phyloP scores from a whole-genome alignment of 2,797 vertebrate species.

The Synaphobranchus kaupii region DNA sequence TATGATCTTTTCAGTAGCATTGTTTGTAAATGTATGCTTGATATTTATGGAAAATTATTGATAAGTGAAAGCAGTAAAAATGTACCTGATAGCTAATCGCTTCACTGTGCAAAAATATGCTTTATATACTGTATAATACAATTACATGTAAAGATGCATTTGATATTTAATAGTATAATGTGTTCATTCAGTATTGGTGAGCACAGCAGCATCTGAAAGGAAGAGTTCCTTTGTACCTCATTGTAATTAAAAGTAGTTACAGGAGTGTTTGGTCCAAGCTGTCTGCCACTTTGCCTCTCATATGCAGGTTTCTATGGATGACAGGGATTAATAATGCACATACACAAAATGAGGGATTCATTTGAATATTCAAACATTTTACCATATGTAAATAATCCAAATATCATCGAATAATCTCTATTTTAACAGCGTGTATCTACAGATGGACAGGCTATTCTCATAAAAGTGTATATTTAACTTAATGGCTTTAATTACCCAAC shows the following conservation, averaged over 20 bases:
- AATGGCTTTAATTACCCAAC: neutral
- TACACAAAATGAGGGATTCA: constrained; percentile 43
- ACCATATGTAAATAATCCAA: neutral
- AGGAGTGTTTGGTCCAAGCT: constrained; percentile 75
- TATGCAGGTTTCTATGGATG: constrained; percentile 71
- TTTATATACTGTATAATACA: neutral
- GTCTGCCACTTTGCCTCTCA: constrained; percentile 74
- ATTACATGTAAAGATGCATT: neutral
- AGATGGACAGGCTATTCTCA: neutral
- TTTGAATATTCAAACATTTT: constrained; percentile 20
- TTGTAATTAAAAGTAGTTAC: constrained; percentile 78
- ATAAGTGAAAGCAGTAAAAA: no score
- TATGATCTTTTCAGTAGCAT: neutral
- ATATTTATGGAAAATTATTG: neutral
- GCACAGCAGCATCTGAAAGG: constrained; percentile 61
- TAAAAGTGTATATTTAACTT: neutral
- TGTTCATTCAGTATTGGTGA: constrained; percentile 45
- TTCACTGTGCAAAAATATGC: neutral
- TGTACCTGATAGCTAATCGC: no score
- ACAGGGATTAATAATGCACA: constrained; percentile 67
- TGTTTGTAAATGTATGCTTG: neutral
- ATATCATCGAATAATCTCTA: neutral
- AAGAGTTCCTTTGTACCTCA: constrained; percentile 70
- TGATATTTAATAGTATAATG: neutral
- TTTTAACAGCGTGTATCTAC: neutral